Evolutionary conservation across 2,113 vertebrate species (phyloP).

Genomic region (Elaphurus davidianus): DNA sequence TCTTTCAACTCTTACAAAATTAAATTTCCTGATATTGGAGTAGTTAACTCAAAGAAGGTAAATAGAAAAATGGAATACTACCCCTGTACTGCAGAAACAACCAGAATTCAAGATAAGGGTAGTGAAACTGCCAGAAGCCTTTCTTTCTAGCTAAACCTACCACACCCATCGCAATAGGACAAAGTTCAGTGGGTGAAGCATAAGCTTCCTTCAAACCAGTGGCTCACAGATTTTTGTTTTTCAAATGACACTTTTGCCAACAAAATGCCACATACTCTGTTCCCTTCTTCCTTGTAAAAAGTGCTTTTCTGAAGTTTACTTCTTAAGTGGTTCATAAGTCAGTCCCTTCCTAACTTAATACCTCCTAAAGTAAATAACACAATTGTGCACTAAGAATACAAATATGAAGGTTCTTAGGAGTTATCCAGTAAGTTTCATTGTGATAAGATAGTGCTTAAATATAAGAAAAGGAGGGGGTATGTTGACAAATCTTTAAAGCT

Average conservation of each 20-base stretch:
- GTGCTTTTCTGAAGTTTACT: neutral
- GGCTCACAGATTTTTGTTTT: neutral
- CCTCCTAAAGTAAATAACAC: neutral
- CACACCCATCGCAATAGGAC: constrained; percentile 26
- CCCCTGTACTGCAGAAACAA: neutral
- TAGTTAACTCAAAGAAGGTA: constrained; percentile 1
- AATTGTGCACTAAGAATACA: neutral
- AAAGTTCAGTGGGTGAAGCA: constrained; percentile 40
- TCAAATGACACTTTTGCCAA: neutral
- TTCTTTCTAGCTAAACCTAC: constrained; percentile 39
- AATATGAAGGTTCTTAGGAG: neutral
- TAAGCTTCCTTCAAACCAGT: neutral
- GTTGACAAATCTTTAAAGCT: neutral
- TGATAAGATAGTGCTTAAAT: neutral
- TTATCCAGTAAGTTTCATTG: neutral
- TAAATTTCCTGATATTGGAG: neutral
- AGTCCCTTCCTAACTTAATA: neutral
- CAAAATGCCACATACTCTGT: neutral
- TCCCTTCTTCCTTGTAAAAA: neutral
- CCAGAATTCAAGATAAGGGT: neutral
- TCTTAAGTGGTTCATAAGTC: neutral
- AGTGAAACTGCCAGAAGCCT: constrained; percentile 10
- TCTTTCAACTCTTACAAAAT: neutral
- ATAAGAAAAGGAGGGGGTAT: neutral
- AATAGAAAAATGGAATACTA: neutral